Conservation (phyloP, 2,797 vertebrate species). For the Eremophila alpestris region DNA sequence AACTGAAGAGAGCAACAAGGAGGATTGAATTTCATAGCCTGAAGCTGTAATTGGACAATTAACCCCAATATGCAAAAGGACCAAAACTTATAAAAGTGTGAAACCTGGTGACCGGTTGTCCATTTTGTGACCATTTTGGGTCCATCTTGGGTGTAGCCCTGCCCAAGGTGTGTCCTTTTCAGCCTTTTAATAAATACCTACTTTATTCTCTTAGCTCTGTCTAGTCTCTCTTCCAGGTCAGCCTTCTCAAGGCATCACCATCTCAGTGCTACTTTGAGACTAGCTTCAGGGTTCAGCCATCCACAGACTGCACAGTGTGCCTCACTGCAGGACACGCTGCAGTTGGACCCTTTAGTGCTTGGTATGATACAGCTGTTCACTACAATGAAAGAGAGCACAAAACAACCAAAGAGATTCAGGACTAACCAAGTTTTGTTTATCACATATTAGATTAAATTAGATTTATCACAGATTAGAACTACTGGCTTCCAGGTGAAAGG, state of each 20-base stretch:
- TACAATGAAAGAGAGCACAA: not conserved
- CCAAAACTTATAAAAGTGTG: not conserved
- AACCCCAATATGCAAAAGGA: not conserved
- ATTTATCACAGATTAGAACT: not conserved
- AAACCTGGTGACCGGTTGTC: not conserved
- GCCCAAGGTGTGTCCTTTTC: not conserved
- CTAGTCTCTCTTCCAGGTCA: not conserved
- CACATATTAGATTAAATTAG: not conserved
- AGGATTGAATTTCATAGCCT: not conserved
- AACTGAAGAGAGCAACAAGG: not conserved
- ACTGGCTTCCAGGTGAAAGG: not conserved
- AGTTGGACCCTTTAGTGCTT: not conserved
- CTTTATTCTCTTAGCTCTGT: not conserved
- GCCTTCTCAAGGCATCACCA: not conserved
- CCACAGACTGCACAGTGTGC: not conserved
- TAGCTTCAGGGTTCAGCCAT: not conserved
- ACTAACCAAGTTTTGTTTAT: not conserved
- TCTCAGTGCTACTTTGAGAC: not conserved
- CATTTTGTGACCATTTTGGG: not conserved
- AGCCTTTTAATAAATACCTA: not conserved
- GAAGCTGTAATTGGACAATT: not conserved
- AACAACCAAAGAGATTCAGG: not conserved
- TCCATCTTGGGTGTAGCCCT: not conserved
- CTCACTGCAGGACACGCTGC: not conserved
- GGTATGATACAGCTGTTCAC: not conserved